These are phyloP conservation scores for Epsilonema sp. DNA, from an alignment of 2,888 invertebrate genomes.

Conservation along the genomic window DNA sequence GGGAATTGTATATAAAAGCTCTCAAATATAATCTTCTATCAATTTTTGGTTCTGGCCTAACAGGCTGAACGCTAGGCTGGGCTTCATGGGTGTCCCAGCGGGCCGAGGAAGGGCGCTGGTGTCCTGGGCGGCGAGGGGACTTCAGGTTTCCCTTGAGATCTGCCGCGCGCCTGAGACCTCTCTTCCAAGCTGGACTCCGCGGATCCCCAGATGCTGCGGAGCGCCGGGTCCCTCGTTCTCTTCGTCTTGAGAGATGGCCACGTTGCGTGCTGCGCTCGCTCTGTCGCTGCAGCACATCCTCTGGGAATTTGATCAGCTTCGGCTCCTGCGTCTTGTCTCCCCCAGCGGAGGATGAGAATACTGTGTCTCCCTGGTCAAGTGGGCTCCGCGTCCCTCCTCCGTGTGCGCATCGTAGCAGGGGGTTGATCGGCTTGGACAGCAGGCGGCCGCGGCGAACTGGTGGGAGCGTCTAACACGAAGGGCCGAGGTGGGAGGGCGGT, in stretches of 20 bases:
- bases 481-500: no score
- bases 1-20: no score
- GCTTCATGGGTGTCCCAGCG: no score
- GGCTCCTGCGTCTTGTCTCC: constrained; percentile 15
- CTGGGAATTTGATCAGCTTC: constrained; percentile 15
- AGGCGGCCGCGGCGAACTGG: no score
- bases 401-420: no score
- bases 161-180: constrained; percentile 13
- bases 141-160: constrained; percentile 1
- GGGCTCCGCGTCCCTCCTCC: no score
- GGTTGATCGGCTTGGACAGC: no score
- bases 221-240: neutral
- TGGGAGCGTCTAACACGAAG: no score
- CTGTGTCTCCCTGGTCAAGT: constrained; percentile 16
- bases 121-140: constrained; percentile 12
- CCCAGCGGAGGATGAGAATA: constrained; percentile 17
- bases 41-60: no score
- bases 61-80: no score
- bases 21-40: no score
- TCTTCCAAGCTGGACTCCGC: constrained; percentile 19
- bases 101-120: constrained; percentile 13
- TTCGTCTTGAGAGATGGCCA: no score
- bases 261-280: neutral
- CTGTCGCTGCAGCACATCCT: constrained; percentile 12
- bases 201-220: constrained; percentile 16